Conservation (phyloP, 2,113 vertebrate genomes). For the Melanerpes formicivorus region DNA sequence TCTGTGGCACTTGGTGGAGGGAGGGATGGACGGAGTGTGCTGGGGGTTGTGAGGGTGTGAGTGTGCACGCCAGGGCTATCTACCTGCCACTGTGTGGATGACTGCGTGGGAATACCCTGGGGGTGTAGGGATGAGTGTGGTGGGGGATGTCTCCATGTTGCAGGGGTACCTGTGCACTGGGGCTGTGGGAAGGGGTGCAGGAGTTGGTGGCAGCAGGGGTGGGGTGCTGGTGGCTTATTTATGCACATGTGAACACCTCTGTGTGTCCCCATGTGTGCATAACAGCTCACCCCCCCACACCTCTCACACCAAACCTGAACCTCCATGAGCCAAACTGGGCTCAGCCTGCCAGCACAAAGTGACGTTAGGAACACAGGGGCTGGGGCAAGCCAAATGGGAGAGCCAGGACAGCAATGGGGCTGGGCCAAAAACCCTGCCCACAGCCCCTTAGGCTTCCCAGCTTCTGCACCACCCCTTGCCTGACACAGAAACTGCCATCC, state of each 20-base stretch:
- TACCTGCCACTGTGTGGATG: not conserved
- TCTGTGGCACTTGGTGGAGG: not conserved
- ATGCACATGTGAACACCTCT: not conserved
- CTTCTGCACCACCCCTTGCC: not conserved
- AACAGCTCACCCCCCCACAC: not conserved
- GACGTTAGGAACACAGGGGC: accelerated
- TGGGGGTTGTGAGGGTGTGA: not conserved
- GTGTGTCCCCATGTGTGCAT: not conserved
- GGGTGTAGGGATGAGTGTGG: not conserved
- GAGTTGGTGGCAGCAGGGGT: not conserved
- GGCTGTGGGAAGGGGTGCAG: not conserved
- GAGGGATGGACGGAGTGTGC: not conserved
- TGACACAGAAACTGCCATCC: not conserved
- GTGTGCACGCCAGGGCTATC: not conserved
- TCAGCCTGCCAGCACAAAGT: not conserved
- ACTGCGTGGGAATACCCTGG: not conserved
- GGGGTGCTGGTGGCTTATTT: not conserved
- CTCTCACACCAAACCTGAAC: not conserved
- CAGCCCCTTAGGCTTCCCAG: not conserved
- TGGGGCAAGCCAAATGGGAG: not conserved
- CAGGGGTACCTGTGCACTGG: too few relatives aligned
- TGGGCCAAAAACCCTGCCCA: accelerated
- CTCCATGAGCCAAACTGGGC: not conserved
- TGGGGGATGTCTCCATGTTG: not conserved
- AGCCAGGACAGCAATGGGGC: accelerated